Evolutionary conservation across 2,888 invertebrate species (phyloP).

Genomic region (Subacronicta megacephala): DNA sequence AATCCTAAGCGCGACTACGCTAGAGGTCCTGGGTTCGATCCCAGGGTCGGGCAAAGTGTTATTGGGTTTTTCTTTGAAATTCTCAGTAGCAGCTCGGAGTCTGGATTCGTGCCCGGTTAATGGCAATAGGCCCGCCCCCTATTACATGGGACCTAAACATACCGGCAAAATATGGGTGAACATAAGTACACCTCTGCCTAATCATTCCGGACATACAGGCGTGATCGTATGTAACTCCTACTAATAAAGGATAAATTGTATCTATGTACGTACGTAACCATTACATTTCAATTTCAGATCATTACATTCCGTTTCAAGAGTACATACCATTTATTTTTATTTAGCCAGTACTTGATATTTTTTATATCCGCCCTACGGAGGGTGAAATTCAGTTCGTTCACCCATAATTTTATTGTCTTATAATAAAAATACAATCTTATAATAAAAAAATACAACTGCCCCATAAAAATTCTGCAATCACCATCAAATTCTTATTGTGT

Average conservation of each 20-base stretch:
- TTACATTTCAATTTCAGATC: conserved; percentile 1
- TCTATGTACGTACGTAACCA: not conserved
- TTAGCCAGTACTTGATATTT: conserved; percentile 34
- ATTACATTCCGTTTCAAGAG: conserved; percentile 10
- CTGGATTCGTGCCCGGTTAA: too few relatives aligned
- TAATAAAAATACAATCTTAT: conserved; percentile 55
- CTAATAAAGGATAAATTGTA: not conserved
- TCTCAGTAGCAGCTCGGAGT: too few relatives aligned
- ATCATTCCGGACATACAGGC: too few relatives aligned
- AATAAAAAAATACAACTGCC: conserved; percentile 52
- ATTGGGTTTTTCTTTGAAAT: too few relatives aligned
- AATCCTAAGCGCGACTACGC: too few relatives aligned
- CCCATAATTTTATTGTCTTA: conserved; percentile 53
- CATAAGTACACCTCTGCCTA: too few relatives aligned
- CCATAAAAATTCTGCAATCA: conserved; percentile 57
- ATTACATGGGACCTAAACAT: too few relatives aligned
- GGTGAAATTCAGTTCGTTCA: conserved; percentile 49
- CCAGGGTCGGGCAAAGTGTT: too few relatives aligned
- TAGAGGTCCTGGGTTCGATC: too few relatives aligned
- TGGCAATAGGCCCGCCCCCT: too few relatives aligned
- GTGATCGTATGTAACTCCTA: too few relatives aligned
- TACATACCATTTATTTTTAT: conserved; percentile 38
- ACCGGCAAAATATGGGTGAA: too few relatives aligned
- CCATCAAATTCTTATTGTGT: conserved; percentile 50
- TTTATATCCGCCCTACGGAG: conserved; percentile 40